Conservation (phyloP, 2,888 invertebrate genomes). For the Oxycera nigricornis region DNA sequence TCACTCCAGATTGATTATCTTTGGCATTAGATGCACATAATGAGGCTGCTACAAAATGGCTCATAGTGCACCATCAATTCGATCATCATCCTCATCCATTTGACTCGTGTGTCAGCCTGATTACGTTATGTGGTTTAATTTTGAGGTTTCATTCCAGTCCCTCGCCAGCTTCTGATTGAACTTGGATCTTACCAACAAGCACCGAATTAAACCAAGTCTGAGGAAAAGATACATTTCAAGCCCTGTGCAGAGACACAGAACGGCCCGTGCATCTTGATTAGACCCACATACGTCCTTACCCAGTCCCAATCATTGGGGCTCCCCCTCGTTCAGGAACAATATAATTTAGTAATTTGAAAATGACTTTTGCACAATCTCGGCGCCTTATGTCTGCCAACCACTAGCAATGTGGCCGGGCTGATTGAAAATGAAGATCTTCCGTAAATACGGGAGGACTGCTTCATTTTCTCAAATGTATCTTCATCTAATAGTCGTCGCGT, state of each 20-base stretch:
- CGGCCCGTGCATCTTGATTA: neutral
- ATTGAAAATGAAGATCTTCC: constrained; percentile 30
- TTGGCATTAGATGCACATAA: neutral
- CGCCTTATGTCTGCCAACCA: neutral
- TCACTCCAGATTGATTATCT: constrained; percentile 2
- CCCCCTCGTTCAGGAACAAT: neutral
- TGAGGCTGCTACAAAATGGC: neutral
- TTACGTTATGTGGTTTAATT: constrained; percentile 22
- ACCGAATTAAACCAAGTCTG: neutral
- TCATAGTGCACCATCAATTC: neutral
- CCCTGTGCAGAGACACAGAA: neutral
- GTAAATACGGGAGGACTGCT: constrained; percentile 14
- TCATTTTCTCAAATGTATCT: constrained; percentile 4
- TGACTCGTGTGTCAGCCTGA: constrained; percentile 16
- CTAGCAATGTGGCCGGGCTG: neutral
- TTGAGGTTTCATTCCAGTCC: constrained; percentile 16
- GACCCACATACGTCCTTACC: neutral
- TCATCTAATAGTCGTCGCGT: constrained; percentile 27
- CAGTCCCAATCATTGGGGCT: neutral
- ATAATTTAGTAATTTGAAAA: constrained; percentile 27
- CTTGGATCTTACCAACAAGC: neutral
- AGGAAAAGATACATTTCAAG: neutral
- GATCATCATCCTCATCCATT: neutral
- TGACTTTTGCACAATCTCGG: constrained; percentile 23
- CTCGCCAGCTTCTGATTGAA: neutral